Evolutionary conservation across 1,140 invertebrate species (phyloP).

Genomic region (Scaptomyza pallida): DNA sequence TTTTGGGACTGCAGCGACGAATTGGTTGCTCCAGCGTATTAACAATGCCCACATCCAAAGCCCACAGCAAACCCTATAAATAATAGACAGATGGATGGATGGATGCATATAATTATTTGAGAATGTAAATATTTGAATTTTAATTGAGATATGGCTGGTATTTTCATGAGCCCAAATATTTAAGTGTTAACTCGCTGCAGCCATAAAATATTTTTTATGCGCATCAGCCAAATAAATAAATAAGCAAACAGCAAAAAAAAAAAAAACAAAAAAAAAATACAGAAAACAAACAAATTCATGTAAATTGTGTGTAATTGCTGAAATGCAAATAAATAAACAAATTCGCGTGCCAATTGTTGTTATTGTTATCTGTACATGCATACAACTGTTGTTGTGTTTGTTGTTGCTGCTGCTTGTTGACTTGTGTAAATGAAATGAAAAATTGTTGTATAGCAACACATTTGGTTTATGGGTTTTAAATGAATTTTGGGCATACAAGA

Average conservation of each 20-base stretch:
- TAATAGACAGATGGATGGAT: slow-evolving; percentile 4
- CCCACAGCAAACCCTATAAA: slow-evolving; percentile 87
- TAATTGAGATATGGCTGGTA: slow-evolving; percentile 16
- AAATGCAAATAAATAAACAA: slow-evolving; percentile 55
- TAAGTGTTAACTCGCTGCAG: slow-evolving; percentile 2
- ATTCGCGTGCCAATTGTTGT: slow-evolving; percentile 43
- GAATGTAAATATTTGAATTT: slow-evolving; percentile 21
- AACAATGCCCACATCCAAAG: slow-evolving; percentile 88
- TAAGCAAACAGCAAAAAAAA: slow-evolving; percentile 6
- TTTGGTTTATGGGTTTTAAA: slow-evolving; percentile 45
- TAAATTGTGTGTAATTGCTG: slow-evolving; percentile 44
- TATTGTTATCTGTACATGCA: background rate
- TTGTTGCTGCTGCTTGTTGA: slow-evolving; percentile 30
- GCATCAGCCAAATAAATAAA: slow-evolving; percentile 24
- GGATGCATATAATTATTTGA: background rate
- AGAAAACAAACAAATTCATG: slow-evolving; percentile 20
- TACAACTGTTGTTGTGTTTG: slow-evolving; percentile 3
- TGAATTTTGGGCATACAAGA: slow-evolving; percentile 2
- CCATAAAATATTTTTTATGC: slow-evolving; percentile 6
- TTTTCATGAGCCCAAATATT: background rate
- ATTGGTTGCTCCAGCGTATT: slow-evolving; percentile 87
- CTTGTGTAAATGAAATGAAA: slow-evolving; percentile 50
- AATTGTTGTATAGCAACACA: slow-evolving; percentile 42
- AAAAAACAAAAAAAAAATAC: slow-evolving; percentile 13
- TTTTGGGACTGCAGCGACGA: slow-evolving; percentile 87